phyloP scores from a whole-genome alignment of 2,797 vertebrate species.

The Bufotes viridis region DNA sequence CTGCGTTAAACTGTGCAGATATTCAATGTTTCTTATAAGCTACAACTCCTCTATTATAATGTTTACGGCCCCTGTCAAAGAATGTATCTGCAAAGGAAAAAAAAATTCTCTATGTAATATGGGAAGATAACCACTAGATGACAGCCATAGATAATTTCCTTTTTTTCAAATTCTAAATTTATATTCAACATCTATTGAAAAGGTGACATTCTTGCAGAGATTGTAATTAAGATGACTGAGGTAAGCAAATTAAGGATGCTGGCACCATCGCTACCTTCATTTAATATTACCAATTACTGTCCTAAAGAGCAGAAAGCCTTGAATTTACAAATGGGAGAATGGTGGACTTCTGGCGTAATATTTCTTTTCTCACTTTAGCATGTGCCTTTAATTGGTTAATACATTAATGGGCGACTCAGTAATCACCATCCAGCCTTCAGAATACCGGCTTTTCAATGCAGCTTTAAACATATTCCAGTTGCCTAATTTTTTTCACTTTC shows the following conservation, averaged over 20 bases:
- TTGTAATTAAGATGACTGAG: conserved; percentile 74
- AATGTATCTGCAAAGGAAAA: conserved; percentile 35
- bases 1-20: conserved; percentile 68
- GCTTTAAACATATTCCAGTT: conserved; percentile 69
- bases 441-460: conserved; percentile 65
- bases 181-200: conserved; percentile 70
- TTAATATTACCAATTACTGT: conserved; percentile 71
- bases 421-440: conserved; percentile 60
- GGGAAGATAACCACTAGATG: conserved; percentile 91
- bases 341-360: conserved; percentile 58
- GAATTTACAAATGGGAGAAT: conserved; percentile 66
- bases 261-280: conserved; percentile 68
- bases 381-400: conserved; percentile 63
- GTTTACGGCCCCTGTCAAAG: conserved; percentile 55
- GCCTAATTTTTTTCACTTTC: conserved; percentile 67
- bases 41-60: conserved; percentile 68
- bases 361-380: conserved; percentile 15
- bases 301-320: conserved; percentile 68
- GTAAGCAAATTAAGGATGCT: conserved; percentile 70
- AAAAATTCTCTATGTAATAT: conserved; percentile 81
- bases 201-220: conserved; percentile 72
- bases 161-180: conserved; percentile 71
- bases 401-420: conserved; percentile 65
- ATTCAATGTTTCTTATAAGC: conserved; percentile 65
- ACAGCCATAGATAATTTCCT: conserved; percentile 90